A percentile compares a stretch with the other conserved stretches of the same genome.
These are phyloP conservation scores for Gymnothorax javanicus DNA, from an alignment of 2,797 vertebrate species.

Conservation along the genomic window DNA sequence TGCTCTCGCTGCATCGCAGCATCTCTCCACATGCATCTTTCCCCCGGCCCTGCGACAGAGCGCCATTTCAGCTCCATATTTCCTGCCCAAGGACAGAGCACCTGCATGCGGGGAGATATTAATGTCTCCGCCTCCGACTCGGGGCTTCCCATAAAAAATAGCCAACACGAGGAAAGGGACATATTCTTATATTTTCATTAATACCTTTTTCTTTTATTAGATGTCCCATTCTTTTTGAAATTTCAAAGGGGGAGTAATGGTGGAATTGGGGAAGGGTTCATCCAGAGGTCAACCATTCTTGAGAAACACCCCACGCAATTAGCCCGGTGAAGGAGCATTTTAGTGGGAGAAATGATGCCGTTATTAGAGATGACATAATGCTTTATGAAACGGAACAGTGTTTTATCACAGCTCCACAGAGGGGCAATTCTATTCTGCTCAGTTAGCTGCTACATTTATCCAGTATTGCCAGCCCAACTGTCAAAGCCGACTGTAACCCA, in stretches of 20 bases:
- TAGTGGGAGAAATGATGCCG: conserved; percentile 11
- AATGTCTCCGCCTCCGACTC: not conserved
- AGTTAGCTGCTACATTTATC: not conserved
- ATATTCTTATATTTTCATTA: not conserved
- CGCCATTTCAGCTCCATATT: not conserved
- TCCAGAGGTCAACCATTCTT: no score
- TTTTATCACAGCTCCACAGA: not conserved
- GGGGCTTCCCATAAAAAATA: not conserved
- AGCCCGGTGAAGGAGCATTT: not conserved
- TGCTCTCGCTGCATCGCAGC: not conserved
- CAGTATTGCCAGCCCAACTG: not conserved
- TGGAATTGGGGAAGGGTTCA: not conserved
- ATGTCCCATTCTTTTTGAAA: not conserved
- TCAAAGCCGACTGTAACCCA: not conserved
- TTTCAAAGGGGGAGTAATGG: not conserved
- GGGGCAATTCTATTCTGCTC: not conserved
- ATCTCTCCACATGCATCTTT: not conserved
- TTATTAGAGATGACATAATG: conserved; percentile 2
- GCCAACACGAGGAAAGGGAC: not conserved
- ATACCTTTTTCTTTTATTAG: not conserved
- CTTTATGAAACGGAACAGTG: conserved; percentile 8
- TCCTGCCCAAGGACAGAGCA: not conserved
- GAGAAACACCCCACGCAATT: not conserved
- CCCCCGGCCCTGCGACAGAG: not conserved
- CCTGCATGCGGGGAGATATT: not conserved